Base-by-base conservation (phyloP, 1,140 invertebrate species). In the Diploscapter pachys region DNA sequence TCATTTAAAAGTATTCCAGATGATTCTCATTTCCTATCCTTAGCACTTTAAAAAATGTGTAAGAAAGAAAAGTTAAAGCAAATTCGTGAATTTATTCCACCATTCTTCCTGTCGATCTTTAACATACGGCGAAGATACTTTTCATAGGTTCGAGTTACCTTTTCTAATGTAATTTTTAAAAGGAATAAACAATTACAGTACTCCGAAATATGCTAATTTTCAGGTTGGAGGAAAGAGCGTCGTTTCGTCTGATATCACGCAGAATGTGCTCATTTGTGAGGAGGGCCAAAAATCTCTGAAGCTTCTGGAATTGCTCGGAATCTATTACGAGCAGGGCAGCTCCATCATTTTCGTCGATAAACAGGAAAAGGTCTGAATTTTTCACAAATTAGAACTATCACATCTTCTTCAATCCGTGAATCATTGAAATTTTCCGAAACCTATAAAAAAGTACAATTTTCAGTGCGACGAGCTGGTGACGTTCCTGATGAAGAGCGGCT, bases 291-390 rank as follows among this genome's bases (percentile, higher is more conserved):
- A 99, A 85, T 98, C 98, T 86, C 91, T 98, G 71, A 99, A 99
- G 87, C 88, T 99, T 0, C 86, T 99, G 4, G 96, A 99, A 86
- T 88, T 99, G 8, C 88, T 99, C 3, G 97, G 97, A 3, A 88
- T 93, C 71, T 98, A 95, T 88, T 93, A 94, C 83, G 92, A 96
- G 81, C 89, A 92, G 81, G 96, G 96, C 48, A 95, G 92, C 82
- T 91, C 92, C 4, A 93, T 99, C 71, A 92, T 99, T 9, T 99
- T 99, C 87, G 97, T 99, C 1, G 96, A 99, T 82, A 99, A 98
- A 83, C 97, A 99, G 87, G 96, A 99, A 86, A 95, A 86, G 92
- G 69, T 71, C 2, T n/a, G 67, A 2, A 65, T 69, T 54, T 69
- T 54, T 69, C 67, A 55, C 51, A 13, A 63, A 31, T 31, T 31